Base-by-base conservation (phyloP, 2,888 invertebrate genomes). In the Cephonodes hylas region DNA sequence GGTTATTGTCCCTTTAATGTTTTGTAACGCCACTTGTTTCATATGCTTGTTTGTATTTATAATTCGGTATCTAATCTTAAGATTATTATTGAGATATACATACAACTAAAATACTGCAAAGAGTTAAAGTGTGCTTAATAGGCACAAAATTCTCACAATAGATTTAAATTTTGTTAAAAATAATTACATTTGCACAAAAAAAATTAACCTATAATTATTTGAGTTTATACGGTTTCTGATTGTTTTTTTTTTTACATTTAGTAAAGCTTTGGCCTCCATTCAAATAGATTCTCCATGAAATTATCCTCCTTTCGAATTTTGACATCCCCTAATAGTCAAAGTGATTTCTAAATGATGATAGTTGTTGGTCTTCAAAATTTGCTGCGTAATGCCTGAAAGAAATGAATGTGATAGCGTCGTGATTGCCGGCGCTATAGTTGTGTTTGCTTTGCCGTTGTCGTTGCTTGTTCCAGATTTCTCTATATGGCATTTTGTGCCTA, bases 401-500 rank as follows among this genome's bases (percentile, higher is more conserved):
- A 69, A 64, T 57, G 80, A 81, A 53, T 78, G 67, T 31, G 83
- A 84, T 62, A 63, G 63, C 38, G 64, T 71, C 22, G 72, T 76
- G 65, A 68, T 78, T 34, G 38, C 75, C 44, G 76, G 75, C 20
- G 64, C 77, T 8, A 6, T 86, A 3, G 65, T 85, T 38, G 90
- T 84, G 18, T 92, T 92, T 63, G 76, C 78, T 1, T 68, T 92
- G 53, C 91, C 91, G 0, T 62, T 92, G 25, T 88, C 89, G 0
- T 69, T 90, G 23, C 75, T 92, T 13, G 66, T 89, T 8, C 90
- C 91, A 1, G 78, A 75, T 13, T 90, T 91, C 68, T 85, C 85
- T 0, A 66, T 91, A 15, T 89, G 88, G 88, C 70, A 85, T 63
- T 69, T 88, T 59, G 70, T 91, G 20, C 91, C 91, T 0, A 91